These are phyloP conservation scores for Pseudochirops cupreus DNA, from an alignment of 2,797 vertebrate genomes.

Conservation along the genomic window DNA sequence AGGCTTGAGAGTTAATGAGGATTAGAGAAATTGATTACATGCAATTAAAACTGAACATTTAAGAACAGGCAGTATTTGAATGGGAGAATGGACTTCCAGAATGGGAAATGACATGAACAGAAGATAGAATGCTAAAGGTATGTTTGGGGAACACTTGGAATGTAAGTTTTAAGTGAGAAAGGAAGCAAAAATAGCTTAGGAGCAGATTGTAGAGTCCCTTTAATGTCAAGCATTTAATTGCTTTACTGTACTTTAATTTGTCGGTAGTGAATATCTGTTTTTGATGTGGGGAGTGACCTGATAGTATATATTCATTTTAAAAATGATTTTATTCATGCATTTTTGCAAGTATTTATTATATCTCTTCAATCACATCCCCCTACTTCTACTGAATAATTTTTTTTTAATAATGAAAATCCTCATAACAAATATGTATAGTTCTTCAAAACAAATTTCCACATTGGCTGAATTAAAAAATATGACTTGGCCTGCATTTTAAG, in stretches of 20 bases:
- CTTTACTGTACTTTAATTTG: conserved; percentile 31
- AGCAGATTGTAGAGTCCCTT: conserved; percentile 6
- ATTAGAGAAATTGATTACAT: neutral
- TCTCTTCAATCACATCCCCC: too few relatives aligned
- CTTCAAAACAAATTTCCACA: neutral
- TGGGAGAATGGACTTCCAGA: neutral
- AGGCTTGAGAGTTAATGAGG: neutral
- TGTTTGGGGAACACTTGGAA: conserved; percentile 19
- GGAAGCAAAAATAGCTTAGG: conserved; percentile 30
- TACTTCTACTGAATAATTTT: too few relatives aligned
- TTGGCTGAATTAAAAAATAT: neutral
- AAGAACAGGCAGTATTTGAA: neutral
- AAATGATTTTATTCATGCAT: neutral
- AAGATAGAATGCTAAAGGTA: neutral
- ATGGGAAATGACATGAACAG: neutral
- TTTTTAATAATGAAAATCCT: neutral
- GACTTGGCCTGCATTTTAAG: neutral
- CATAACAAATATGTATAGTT: neutral
- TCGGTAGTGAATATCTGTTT: conserved; percentile 9
- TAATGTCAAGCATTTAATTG: neutral
- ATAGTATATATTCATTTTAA: neutral
- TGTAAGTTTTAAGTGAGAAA: conserved; percentile 4
- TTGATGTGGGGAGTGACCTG: neutral
- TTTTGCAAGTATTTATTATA: too few relatives aligned
- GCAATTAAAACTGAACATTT: neutral